Base-by-base conservation (phyloP, 2,888 invertebrate genomes). In the Sphecodes monilicornis region DNA sequence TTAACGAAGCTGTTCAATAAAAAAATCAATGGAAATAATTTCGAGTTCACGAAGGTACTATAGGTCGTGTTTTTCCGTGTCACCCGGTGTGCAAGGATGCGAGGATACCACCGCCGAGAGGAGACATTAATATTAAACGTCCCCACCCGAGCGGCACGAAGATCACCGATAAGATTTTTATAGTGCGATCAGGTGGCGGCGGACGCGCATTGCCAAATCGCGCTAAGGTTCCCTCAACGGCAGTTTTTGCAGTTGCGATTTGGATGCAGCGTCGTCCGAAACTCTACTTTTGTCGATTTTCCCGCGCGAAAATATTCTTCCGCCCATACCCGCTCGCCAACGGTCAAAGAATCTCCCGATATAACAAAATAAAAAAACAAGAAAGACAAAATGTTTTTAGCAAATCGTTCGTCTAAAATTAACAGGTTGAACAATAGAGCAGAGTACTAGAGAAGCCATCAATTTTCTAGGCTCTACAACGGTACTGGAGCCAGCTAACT, bases 41-140 rank as follows among this genome's bases (percentile, higher is more conserved):
- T 26, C 3, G 0, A 2, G 29, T 22, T 10, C 22, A 5, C 16
- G 22, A 6, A 36, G 29, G 8, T 60, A 4, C n/a, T 32, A 2
- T 57, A 64, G 22, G 29, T 5, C 11, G 36, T 54, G 80, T 82
- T 76, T 36, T 68, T 4, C 18, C 36, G 36, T n/a, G 85, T 78
- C 91, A 92, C 90, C 90, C 90, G 90, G 89, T 92, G 87, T 90
- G 89, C 78, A 86, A 76, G 84, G 85, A 87, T 81, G 82, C 87
- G 85, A 80, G 82, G 89, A 89, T 91, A 89, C 88, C 90, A 85
- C 86, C 85, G 89, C 87, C 86, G 87, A 91, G 90, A 89, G 86
- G 89, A 91, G 91, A 91, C 91, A 92, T 92, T 93, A 93, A 93
- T 92, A 92, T 92, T 91, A 91, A 92, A 90, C 90, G 88, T 92